phyloP scores from a whole-genome alignment of 2,797 vertebrate species.

The Florisuga fusca region DNA sequence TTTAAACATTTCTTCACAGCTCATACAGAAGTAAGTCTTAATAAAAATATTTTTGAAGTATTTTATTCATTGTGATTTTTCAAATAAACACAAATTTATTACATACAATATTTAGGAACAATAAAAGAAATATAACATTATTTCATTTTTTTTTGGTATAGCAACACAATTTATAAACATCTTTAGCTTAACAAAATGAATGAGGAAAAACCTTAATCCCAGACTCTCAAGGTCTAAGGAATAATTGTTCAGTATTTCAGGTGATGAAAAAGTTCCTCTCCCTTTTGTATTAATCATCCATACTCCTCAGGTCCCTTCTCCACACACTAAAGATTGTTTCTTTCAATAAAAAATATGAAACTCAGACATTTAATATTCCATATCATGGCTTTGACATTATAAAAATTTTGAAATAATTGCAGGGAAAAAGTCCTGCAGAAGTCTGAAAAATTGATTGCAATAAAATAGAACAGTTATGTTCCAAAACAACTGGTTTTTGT shows the following conservation, averaged over 20 bases:
- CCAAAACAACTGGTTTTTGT: neutral
- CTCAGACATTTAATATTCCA: neutral
- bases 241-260: neutral
- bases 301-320: neutral
- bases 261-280: neutral
- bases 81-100: neutral
- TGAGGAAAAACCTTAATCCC: neutral
- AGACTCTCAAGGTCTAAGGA: neutral
- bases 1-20: neutral
- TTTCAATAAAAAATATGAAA: neutral
- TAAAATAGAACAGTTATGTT: accelerated
- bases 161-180: neutral
- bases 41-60: neutral
- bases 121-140: neutral
- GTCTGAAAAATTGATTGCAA: accelerated
- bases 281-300: neutral
- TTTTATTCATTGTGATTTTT: neutral
- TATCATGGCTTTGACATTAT: neutral
- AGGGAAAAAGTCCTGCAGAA: neutral
- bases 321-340: neutral
- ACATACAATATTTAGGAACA: neutral
- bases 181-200: neutral
- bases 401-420: neutral
- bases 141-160: neutral
- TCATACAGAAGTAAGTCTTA: neutral